Conservation (phyloP, 2,888 invertebrate species). For the Gastracanthus pulcherrimus region DNA sequence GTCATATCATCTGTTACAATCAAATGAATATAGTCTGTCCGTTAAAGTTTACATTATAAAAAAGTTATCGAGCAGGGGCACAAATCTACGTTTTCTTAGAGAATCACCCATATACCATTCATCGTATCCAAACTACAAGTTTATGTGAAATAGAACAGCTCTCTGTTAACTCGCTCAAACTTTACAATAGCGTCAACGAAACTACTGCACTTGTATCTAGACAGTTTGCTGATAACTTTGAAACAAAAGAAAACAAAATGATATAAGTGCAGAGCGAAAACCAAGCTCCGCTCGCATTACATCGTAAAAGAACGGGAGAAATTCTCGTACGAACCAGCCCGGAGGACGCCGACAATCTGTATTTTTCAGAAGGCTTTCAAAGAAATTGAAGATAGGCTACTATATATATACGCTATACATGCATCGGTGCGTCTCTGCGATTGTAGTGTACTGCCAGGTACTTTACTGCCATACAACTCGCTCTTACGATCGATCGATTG, state of each 20-base stretch:
- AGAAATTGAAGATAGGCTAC: constrained; percentile 20
- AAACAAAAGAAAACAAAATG: background rate
- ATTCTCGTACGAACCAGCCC: background rate
- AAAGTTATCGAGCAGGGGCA: no score
- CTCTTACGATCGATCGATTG: no score
- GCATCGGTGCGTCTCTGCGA: background rate
- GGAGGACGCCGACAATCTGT: background rate
- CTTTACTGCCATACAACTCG: no score
- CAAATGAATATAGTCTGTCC: no score
- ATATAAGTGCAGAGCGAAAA: background rate
- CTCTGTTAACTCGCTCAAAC: background rate
- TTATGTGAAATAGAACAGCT: background rate
- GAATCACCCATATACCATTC: background rate
- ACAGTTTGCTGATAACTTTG: background rate
- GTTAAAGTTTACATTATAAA: no score
- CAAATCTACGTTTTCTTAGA: no score
- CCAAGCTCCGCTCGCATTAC: background rate
- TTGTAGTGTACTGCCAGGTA: background rate
- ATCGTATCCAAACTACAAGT: background rate
- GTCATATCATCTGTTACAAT: no score
- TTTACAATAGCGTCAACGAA: background rate
- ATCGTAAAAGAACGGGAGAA: background rate
- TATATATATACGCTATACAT: background rate
- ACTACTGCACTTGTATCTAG: background rate
- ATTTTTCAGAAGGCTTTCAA: constrained; percentile 35